Percentiles rank a stretch among this genome's conserved stretches.
phyloP scores from a whole-genome alignment of 92 coral and sea anemone species.

The Heteractis magnifica region DNA sequence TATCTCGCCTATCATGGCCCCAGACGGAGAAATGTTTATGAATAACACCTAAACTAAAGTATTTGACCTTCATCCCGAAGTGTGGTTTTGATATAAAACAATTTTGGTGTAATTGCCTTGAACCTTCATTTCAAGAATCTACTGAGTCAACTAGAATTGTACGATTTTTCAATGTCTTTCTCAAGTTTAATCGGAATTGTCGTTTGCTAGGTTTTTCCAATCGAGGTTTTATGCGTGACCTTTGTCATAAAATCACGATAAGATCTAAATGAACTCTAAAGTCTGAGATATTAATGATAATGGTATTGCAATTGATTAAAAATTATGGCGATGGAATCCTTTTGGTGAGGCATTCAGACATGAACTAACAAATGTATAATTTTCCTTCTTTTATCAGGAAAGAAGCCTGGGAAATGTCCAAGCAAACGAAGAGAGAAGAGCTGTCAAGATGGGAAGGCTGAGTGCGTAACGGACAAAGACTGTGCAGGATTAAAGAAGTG shows the following conservation, averaged over 20 bases:
- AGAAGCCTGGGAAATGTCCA: slow-evolving; percentile 32
- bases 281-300: not conserved
- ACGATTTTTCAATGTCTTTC: too few relatives aligned
- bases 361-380: not conserved
- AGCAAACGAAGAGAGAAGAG: not conserved
- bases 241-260: not conserved
- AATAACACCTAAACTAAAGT: not conserved
- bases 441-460: slow-evolving; percentile 13
- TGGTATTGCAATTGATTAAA: not conserved
- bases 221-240: not conserved
- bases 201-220: not conserved
- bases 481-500: slow-evolving; percentile 22
- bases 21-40: not conserved
- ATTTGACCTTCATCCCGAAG: not conserved
- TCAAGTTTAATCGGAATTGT: not conserved
- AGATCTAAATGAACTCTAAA: not conserved
- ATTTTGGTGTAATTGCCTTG: not conserved
- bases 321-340: not conserved
- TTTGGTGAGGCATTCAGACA: not conserved
- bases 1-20: not conserved
- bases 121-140: not conserved
- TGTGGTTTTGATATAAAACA: not conserved
- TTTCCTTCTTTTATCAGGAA: not conserved
- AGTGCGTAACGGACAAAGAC: slow-evolving; percentile 18
- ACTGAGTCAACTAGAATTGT: not conserved